Base-by-base conservation (phyloP, 1,140 invertebrate genomes). In the Littorina saxatilis region DNA sequence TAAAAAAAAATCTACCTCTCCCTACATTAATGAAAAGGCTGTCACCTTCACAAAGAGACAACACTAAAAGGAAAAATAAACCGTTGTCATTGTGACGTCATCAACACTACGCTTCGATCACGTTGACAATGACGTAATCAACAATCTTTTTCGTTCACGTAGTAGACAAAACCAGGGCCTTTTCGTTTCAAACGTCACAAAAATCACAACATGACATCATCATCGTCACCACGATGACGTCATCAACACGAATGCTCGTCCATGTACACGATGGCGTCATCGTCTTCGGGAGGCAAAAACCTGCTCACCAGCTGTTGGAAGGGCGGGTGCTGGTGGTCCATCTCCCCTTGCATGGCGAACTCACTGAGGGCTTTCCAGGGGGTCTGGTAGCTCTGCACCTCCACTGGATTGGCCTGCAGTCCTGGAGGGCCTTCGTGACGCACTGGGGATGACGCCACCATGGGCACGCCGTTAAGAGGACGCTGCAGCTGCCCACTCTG, bases 351-450 rank as follows among this genome's bases (percentile, higher is more conserved):
- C 84, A 98, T 95, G 76, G 97, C 98, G 93, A 98, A 99, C 90
- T 99, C 98, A 43, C 96, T 96, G 27, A 99, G 95, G 61, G 97
- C 96, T 93, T 99, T 99, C 98, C 98, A 99, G 55, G 91, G 98
- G 58, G 98, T 97, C 93, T 99, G 98, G 94, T 99, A 99, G 80
- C 96, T 97, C 87, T 98, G 97, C 43, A 99, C 97, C 92, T 98
- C 97, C 50, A 98, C 94, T 13, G 88, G 86, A 77, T 88, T 90
- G 4, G 86, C 88, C 82, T 89, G 90, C 85, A 91, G 88, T 1
- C 82, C 82, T 0, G 86, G 87, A 3, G 86, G 87, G 66, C 88
- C 90, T 96, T 99, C 98, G 78, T 99, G 97, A 43, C 93, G 94
- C 1, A 99, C 97, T 11, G 98, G 98, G 87, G 96, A 98, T 17